Evolutionary conservation across 2,113 vertebrate genomes (phyloP).

Genomic region (Mystacornis crossleyi): DNA sequence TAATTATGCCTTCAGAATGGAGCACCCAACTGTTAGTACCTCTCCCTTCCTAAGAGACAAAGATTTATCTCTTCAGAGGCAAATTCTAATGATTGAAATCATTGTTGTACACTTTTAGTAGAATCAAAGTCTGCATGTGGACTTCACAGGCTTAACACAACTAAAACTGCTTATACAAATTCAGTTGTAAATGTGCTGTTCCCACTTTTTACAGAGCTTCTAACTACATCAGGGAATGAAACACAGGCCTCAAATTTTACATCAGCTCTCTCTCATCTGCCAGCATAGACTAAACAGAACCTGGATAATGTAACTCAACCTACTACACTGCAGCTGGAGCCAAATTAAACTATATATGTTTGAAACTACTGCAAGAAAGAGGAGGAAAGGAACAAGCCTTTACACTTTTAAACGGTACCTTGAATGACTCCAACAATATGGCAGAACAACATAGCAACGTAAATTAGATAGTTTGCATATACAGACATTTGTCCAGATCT

Average conservation of each 20-base stretch:
- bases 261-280: neutral
- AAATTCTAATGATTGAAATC: neutral
- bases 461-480: neutral
- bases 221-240: neutral
- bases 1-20: neutral
- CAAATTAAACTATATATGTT: neutral
- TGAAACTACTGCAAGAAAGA: neutral
- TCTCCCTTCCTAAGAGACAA: neutral
- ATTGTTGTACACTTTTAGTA: neutral
- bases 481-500: neutral
- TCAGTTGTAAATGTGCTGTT: neutral
- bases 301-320: neutral
- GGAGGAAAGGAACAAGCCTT: neutral
- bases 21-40: neutral
- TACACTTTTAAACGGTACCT: neutral
- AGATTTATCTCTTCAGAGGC: neutral
- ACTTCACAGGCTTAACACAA: neutral
- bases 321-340: neutral
- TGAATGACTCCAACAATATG: neutral
- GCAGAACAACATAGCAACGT: neutral
- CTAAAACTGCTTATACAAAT: neutral
- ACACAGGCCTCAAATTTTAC: neutral
- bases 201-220: neutral
- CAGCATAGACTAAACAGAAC: neutral
- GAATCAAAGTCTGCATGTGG: neutral